phyloP scores from a whole-genome alignment of 2,113 vertebrate species.

The Mungos mungo region DNA sequence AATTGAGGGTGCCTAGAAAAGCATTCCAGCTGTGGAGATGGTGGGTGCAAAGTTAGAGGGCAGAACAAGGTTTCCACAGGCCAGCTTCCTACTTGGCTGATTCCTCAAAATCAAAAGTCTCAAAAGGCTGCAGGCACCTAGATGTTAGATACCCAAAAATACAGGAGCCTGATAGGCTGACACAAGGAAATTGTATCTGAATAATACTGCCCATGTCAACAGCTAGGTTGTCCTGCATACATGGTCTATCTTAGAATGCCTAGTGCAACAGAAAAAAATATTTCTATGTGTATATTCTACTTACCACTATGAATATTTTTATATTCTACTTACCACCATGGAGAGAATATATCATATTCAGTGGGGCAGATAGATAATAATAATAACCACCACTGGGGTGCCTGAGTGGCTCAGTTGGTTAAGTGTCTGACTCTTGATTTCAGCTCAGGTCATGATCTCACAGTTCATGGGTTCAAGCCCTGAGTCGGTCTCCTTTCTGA shows the following conservation, averaged over 20 bases:
- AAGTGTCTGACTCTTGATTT: no score
- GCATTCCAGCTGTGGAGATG: background rate
- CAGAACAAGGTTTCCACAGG: background rate
- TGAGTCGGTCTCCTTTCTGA: no score
- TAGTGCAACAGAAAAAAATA: background rate
- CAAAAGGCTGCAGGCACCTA: background rate
- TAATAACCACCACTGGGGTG: background rate
- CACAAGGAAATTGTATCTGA: background rate
- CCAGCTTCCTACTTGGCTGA: background rate
- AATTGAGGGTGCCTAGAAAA: background rate
- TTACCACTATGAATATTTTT: background rate
- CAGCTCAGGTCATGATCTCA: no score
- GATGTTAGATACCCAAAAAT: background rate
- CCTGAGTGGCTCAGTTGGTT: no score
- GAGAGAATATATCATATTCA: background rate
- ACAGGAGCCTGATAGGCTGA: background rate
- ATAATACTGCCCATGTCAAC: background rate
- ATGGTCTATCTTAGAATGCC: background rate
- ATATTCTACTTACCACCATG: background rate
- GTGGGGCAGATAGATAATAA: background rate
- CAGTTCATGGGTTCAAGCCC: no score
- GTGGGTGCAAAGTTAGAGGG: background rate
- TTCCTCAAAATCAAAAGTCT: slow-evolving; percentile 18
- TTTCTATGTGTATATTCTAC: background rate
- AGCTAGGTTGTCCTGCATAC: background rate